Percentiles rank a stretch among this genome's conserved stretches.
These are phyloP conservation scores for Octodon degus DNA, from an alignment of 2,113 vertebrate species.

Conservation along the genomic window DNA sequence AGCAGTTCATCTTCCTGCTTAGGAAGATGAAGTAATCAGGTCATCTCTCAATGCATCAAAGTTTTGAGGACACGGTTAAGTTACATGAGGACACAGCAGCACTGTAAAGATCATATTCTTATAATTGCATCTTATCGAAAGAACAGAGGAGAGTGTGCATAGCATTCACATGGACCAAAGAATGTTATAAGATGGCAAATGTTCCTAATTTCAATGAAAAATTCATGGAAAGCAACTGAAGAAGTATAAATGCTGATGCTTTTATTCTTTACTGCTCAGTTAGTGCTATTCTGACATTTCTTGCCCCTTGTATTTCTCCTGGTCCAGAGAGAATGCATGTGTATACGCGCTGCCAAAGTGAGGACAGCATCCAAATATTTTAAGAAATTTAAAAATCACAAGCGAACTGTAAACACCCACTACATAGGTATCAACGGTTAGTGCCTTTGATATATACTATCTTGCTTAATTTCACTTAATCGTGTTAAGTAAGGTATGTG, in stretches of 20 bases:
- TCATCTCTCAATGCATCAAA: background rate
- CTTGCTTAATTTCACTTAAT: slow-evolving; percentile 18
- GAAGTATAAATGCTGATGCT: background rate
- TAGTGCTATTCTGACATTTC: background rate
- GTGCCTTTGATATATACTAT: background rate
- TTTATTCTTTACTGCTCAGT: background rate
- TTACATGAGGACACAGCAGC: background rate
- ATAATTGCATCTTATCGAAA: background rate
- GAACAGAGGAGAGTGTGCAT: background rate
- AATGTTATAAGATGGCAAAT: background rate
- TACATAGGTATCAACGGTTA: background rate
- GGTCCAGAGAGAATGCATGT: background rate
- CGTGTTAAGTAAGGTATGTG: background rate
- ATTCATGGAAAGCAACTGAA: background rate
- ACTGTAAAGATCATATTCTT: background rate
- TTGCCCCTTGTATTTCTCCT: background rate
- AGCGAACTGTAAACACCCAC: background rate
- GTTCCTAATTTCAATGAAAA: background rate
- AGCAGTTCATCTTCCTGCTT: background rate
- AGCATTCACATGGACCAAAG: background rate
- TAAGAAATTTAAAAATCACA: slow-evolving; percentile 1
- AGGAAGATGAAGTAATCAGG: background rate
- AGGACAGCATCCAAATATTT: background rate
- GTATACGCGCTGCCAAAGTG: background rate
- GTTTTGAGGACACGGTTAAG: background rate